Percentiles rank a stretch among this genome's conserved stretches.
Evolutionary conservation across 1,140 invertebrate genomes (phyloP).

Genomic region (Cherax quadricarinatus): DNA sequence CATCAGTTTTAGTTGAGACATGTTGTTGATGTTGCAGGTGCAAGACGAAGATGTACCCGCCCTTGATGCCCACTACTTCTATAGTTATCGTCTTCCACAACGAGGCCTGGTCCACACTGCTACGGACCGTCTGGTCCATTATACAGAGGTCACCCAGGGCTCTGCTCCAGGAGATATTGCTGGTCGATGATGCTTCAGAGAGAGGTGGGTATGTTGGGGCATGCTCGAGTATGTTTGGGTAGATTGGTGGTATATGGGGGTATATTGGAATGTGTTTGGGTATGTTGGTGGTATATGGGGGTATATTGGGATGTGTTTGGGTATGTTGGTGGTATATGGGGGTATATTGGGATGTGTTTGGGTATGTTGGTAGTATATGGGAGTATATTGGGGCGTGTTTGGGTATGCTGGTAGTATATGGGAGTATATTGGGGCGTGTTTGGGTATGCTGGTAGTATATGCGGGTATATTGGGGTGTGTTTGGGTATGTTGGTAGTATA

Average conservation of each 20-base stretch:
- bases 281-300: neutral
- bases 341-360: neutral
- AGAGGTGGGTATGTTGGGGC: slow-evolving; percentile 81
- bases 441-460: too few species aligned
- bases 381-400: too few species aligned
- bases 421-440: too few species aligned
- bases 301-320: too few species aligned
- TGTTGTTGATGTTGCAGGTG: slow-evolving; percentile 74
- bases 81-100: slow-evolving; percentile 99
- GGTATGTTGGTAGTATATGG: too few species aligned
- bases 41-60: slow-evolving; percentile 86
- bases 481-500: too few species aligned
- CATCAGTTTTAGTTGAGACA: too few species aligned
- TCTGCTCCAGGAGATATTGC: slow-evolving; percentile 94
- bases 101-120: slow-evolving; percentile 97
- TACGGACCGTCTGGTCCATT: slow-evolving; percentile 97
- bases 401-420: too few species aligned
- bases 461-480: too few species aligned
- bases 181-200: slow-evolving; percentile 97
- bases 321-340: too few species aligned
- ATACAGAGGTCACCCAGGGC: slow-evolving; percentile 93
- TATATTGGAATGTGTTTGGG: neutral
- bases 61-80: slow-evolving; percentile 89
- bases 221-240: too few species aligned
- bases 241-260: neutral